Base-by-base conservation (phyloP, 2,888 invertebrate genomes). In the Ormyrus rosae region DNA sequence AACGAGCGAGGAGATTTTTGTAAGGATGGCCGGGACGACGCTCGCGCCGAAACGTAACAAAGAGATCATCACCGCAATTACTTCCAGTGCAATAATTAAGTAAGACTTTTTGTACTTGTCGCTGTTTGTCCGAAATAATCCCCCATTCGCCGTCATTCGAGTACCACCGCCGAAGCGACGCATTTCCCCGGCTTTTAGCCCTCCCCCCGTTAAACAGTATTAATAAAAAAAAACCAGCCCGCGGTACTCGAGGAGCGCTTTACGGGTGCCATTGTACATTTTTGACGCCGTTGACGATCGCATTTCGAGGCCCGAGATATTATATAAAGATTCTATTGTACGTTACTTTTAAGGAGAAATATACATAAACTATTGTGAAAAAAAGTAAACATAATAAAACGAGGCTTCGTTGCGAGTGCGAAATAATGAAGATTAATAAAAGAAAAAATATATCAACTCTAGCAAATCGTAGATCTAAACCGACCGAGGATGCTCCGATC, bases 231-330 rank as follows among this genome's bases (percentile, higher is more conserved):
- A 60, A 50, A 67, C 7, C 9, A 10, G 51, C 55, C 55, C 50
- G 63, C 60, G 78, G 67, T 67, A 78, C 46, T 67, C 67, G 48
- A 50, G 34, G 34, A 67, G 45, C 61, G 56, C 68, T 34, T 73
- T 70, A 50, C 55, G 56, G 56, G 19, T 55, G 13, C 61, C 60
- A 68, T 58, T 73, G 46, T 63, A 58, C 13, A 45, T 51, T 64
- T 64, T 68, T 45, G 51, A 70, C 71, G 65, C 19, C 64, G 71
- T 55, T 50, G 70, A 78, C 50, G 56, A 78, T 78, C n/a, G 11
- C 6, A 45, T 72, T 64, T 74, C 56, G 8, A 74, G 65, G 10
- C 34, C 45, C 69, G 46, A 6, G 45, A 70, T 34, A 34, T 34
- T 34, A 34, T 34, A 34, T 2, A 48, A 55, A 73, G 50, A 63